Percentiles rank a stretch among this genome's conserved stretches.
Conservation (phyloP, 2,113 vertebrate genomes). For the Nothocercus julius region DNA sequence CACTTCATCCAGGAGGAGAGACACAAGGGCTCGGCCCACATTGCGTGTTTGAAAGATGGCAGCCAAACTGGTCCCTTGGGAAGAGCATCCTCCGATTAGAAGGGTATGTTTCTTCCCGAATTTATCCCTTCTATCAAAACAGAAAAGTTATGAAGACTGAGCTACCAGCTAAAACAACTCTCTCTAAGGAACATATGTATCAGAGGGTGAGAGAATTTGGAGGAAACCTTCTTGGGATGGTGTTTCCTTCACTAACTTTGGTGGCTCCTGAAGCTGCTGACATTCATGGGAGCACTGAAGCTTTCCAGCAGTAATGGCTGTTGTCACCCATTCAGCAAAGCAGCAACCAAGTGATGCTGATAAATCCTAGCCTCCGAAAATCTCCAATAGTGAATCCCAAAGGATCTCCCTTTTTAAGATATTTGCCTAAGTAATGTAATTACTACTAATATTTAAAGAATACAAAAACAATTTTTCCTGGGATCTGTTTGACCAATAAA, state of each 20-base stretch:
- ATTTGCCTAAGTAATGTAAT: neutral
- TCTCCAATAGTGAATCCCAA: neutral
- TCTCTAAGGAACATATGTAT: neutral
- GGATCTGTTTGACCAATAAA: neutral
- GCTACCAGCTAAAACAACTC: neutral
- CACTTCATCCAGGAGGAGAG: accelerated
- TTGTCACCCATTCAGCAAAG: neutral
- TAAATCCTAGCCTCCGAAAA: neutral
- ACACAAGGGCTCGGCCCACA: neutral
- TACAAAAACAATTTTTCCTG: neutral
- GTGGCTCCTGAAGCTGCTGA: neutral
- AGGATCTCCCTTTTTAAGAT: neutral
- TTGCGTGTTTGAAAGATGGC: neutral
- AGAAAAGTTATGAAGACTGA: neutral
- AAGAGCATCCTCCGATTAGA: neutral
- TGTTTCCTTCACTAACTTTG: neutral
- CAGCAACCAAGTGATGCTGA: neutral
- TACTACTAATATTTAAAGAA: neutral
- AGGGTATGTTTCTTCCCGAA: neutral
- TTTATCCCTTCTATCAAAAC: neutral
- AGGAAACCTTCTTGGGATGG: neutral
- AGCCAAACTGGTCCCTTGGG: neutral
- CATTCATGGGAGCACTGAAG: neutral
- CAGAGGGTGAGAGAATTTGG: neutral
- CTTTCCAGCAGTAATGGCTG: neutral